phyloP scores from a whole-genome alignment of 2,113 vertebrate species.

The Bos indicus region DNA sequence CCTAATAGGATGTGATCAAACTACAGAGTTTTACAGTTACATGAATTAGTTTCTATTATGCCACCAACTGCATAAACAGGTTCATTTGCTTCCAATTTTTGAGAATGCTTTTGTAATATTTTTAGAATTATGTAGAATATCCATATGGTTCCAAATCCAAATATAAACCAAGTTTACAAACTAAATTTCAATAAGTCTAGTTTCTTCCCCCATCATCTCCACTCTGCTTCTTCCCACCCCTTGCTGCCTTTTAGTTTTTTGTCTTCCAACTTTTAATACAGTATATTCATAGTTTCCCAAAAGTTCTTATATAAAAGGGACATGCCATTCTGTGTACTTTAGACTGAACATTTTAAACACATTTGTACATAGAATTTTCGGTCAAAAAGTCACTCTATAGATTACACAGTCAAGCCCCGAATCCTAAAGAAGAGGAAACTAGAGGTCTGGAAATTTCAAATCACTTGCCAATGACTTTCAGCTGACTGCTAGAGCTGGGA shows the following conservation, averaged over 20 bases:
- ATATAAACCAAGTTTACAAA: background rate
- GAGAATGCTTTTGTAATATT: background rate
- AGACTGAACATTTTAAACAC: background rate
- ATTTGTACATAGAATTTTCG: background rate
- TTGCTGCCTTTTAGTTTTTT: background rate
- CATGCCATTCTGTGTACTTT: background rate
- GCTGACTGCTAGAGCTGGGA: background rate
- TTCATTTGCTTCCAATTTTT: background rate
- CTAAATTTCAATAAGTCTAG: background rate
- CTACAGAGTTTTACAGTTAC: background rate
- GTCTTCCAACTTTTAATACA: background rate
- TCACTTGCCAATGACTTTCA: background rate
- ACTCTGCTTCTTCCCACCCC: background rate
- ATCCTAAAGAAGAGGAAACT: background rate
- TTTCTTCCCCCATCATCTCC: background rate
- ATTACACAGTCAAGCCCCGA: background rate
- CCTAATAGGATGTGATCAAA: background rate
- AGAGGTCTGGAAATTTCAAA: background rate
- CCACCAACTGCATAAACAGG: background rate
- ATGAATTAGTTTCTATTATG: background rate
- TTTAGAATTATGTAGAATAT: constrained; percentile 1
- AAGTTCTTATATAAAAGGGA: background rate
- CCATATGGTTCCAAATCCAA: background rate
- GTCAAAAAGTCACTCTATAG: background rate
- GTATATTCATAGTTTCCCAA: background rate